Percentiles rank a stretch among this genome's conserved stretches.
Conservation (phyloP, 2,888 invertebrate genomes). For the Dioctria rufipes region DNA sequence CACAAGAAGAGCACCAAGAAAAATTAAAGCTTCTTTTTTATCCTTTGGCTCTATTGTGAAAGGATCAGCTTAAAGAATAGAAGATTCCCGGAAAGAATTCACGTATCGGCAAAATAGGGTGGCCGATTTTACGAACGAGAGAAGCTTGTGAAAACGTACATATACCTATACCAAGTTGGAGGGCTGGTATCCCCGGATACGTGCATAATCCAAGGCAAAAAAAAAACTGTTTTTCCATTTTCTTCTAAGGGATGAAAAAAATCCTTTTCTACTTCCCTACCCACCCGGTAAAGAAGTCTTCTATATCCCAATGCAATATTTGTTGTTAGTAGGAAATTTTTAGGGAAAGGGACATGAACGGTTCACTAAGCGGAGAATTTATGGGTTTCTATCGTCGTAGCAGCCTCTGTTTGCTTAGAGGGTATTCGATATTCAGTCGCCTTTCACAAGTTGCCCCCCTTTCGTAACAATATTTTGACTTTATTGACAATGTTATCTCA, state of each 20-base stretch:
- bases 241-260: slow-evolving; percentile 19
- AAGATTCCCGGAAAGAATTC: slow-evolving; percentile 46
- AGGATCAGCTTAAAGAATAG: slow-evolving; percentile 41
- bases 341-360: slow-evolving; percentile 41
- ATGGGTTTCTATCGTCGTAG: slow-evolving; percentile 53
- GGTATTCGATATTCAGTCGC: slow-evolving; percentile 55
- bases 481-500: slow-evolving; percentile 56
- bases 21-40: slow-evolving; percentile 40
- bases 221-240: slow-evolving; percentile 34
- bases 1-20: slow-evolving; percentile 2
- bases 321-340: slow-evolving; percentile 8
- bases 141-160: not conserved
- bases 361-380: slow-evolving; percentile 58
- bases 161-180: not conserved
- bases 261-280: slow-evolving; percentile 23
- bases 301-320: slow-evolving; percentile 28
- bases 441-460: slow-evolving; percentile 27
- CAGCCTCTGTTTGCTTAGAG: slow-evolving; percentile 35
- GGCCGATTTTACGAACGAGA: slow-evolving; percentile 8
- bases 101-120: slow-evolving; percentile 31
- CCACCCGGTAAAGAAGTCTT: not conserved
- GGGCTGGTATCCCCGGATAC: slow-evolving; percentile 32
- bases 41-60: slow-evolving; percentile 35
- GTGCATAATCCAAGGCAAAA: slow-evolving; percentile 42
- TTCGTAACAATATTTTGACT: slow-evolving; percentile 56